Conservation (phyloP, 1,140 invertebrate genomes). For the Scaptodrosophila lebanonensis region DNA sequence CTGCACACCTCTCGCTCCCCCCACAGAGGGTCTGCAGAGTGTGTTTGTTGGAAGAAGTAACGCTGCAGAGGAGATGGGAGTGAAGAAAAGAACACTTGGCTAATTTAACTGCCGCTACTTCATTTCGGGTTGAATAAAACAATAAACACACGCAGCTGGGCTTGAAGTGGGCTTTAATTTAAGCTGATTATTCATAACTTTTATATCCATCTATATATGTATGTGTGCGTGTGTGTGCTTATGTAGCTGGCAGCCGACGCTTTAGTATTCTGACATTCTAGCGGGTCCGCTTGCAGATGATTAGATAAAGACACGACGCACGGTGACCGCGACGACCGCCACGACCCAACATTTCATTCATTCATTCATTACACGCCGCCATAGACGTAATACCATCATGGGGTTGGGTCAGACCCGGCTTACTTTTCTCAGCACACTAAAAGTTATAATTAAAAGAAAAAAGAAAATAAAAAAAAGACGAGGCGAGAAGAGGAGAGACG, state of each 20-base stretch:
- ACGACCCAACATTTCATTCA: conserved; percentile 33
- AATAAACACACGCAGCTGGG: conserved; percentile 49
- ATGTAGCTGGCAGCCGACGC: conserved; percentile 19
- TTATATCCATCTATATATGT: too few relatives aligned
- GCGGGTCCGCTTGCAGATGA: conserved; percentile 52
- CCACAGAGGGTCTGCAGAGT: too few relatives aligned
- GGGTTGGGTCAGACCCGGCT: conserved; percentile 9
- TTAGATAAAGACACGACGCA: conserved; percentile 55
- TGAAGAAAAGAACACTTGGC: conserved; percentile 45
- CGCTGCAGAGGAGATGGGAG: conserved; percentile 14
- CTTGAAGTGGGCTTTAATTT: conserved; percentile 38
- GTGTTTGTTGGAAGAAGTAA: too few relatives aligned
- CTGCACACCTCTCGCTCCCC: too few relatives aligned
- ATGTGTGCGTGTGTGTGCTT: too few relatives aligned
- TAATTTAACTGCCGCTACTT: conserved; percentile 60
- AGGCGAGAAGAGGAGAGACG: background rate
- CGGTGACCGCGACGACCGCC: conserved; percentile 64
- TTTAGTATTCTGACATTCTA: conserved; percentile 11
- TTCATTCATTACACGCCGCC: conserved; percentile 36
- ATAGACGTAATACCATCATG: background rate
- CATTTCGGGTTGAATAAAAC: conserved; percentile 64
- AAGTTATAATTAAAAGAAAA: conserved; percentile 70
- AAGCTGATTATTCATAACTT: conserved; percentile 69
- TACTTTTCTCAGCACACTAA: conserved; percentile 63
- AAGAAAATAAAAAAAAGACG: too few relatives aligned